These are phyloP conservation scores for Smutsia gigantea DNA, from an alignment of 2,797 vertebrate species.

Conservation along the genomic window DNA sequence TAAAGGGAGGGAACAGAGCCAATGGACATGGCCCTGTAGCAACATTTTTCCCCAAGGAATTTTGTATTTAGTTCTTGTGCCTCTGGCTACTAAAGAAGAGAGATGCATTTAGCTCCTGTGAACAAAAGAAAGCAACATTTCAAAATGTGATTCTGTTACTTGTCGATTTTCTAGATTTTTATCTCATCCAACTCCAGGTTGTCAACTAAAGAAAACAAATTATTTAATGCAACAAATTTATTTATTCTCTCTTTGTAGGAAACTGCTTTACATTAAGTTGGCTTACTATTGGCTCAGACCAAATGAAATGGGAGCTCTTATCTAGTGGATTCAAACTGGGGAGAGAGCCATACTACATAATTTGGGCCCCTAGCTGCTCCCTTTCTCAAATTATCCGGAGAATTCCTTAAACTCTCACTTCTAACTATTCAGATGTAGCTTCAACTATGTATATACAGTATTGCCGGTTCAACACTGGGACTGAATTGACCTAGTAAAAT, in stretches of 20 bases:
- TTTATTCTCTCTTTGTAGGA: not conserved
- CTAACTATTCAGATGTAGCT: not conserved
- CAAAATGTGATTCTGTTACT: conserved; percentile 45
- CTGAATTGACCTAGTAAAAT: not conserved
- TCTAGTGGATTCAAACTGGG: not conserved
- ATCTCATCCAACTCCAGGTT: conserved; percentile 38
- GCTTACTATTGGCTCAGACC: not conserved
- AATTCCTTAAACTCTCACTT: not conserved
- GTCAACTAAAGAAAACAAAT: conserved; percentile 55
- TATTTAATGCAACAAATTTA: conserved; percentile 16
- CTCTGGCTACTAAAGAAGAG: conserved; percentile 67
- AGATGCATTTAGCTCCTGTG: conserved; percentile 41
- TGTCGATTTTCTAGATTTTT: conserved; percentile 64
- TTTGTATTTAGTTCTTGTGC: conserved; percentile 65
- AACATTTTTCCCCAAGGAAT: conserved; percentile 67
- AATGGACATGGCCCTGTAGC: conserved; percentile 58
- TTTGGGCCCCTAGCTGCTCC: not conserved
- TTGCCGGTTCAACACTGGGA: not conserved
- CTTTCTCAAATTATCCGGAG: not conserved
- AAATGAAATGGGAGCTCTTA: conserved; percentile 32
- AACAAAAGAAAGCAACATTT: conserved; percentile 71
- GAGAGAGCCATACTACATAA: not conserved
- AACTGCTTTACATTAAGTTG: not conserved
- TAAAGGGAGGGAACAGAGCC: conserved; percentile 48
- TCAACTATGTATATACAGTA: not conserved